Base-by-base conservation (phyloP, 2,113 vertebrate species). In the Entosphenus tridentatus region DNA sequence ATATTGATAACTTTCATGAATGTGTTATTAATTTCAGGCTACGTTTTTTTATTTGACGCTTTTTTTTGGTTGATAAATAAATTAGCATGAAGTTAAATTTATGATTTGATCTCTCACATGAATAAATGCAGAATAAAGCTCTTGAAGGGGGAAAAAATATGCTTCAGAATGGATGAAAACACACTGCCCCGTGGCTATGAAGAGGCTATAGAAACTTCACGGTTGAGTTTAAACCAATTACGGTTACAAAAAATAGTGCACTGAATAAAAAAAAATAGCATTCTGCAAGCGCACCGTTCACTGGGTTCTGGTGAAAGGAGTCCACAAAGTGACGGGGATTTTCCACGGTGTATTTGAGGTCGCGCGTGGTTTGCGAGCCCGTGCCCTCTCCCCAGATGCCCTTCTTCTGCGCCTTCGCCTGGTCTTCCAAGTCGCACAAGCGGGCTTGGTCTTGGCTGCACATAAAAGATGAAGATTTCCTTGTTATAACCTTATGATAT, bases 241-340 rank as follows among this genome's bases (percentile, higher is more conserved):
- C 62, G 12, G 9, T n/a, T 17, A 55, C 8, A 54, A 39, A 16
- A 14, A 9, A 21, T 69, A 56, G 13, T 68, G 11, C 55, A 69
- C 12, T 65, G 14, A 65, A 14, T 17, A 14, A 65, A n/a, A 39
- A 39, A 39, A 39, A 3, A 7, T 39, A 39, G 39, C 39, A 39
- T 39, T 39, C 39, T 39, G 39, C 39, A 39, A 1, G 7, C 79
- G 82, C 75, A 97, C 93, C 93, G 0, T 96, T 98, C 68, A 95
- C 84, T 0, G 93, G 93, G 70, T 91, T 96, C 81, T 96, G 93
- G 76, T 96, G 93, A 79, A 87, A 77, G 1, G 93, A 88, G 75
- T 98, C 93, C 57, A 98, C 89, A 4, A 88, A 96, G 80, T 98
- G 87, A 56, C 92, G 82, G 0, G 90, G 86, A 75, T 87, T 96